Evolutionary conservation across 2,113 vertebrate species (phyloP), one percentile per base, ranked within the genome.

Genomic region (Mesocricetus auratus): DNA sequence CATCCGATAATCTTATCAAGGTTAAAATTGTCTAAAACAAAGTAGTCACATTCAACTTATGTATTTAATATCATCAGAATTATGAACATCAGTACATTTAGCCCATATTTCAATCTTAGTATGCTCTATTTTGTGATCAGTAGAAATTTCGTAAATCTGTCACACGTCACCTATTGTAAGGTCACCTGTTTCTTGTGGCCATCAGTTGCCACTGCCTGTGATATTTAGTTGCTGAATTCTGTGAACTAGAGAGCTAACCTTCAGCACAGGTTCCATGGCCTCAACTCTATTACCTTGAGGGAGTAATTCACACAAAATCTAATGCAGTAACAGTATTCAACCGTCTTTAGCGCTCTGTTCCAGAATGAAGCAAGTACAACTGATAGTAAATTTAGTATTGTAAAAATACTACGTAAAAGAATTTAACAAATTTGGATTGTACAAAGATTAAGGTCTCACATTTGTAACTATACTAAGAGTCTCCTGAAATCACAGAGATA

Each of bases 401-500:
- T 66, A 92, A 68, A 62, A 77, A 68, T 77, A 58, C 36, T 81
- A 33, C 89, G n/a, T 66, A 11, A 89, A 69, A 47, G 47, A 2
- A 64, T 26, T 85, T 17, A 21, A 77, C 75, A 73, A 47, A 36
- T 36, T 26, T 33, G 0, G 36, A 39, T 24, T n/a, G 0, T 79
- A 26, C 74, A 22, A 89, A 79, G 24, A 60, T 75, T 2, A 69
- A 9, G 42, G 50, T 81, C 2, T 16, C 12, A 47, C 47, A 8
- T 7, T 77, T 86, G 60, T 66, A 75, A 64, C 74, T 69, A 5
- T 8, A 64, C 1, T 68, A 73, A 45, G 87, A 0, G 68, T 83
- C 6, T 94, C 15, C 39, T 68, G 19, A 92, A 94, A 93, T 87
- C 10, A 75, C 93, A 56, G 31, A 62, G 7, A 81, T 62, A 94